A percentile compares a stretch with the other conserved stretches of the same genome.
Evolutionary conservation across 2,113 vertebrate species (phyloP).

Genomic region (Paralichthys olivaceus): DNA sequence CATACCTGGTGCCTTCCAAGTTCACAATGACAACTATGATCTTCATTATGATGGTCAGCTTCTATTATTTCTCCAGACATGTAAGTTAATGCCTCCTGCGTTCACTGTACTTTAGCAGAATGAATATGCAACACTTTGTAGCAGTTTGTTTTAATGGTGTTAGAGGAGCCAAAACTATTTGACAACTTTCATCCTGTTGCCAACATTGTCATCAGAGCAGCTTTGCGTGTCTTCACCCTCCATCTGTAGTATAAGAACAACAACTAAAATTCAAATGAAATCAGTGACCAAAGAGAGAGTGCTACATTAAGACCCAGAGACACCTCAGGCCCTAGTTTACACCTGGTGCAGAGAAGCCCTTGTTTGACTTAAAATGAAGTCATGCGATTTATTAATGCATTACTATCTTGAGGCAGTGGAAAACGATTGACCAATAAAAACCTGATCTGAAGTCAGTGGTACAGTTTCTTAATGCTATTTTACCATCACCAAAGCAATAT

Average conservation of each 20-base stretch:
- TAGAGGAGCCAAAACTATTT: too few species aligned
- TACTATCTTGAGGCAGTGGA: neutral
- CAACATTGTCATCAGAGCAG: neutral
- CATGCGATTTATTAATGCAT: neutral
- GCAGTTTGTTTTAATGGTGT: neutral
- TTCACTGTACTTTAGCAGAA: neutral
- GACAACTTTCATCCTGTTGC: neutral
- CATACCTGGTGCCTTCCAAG: constrained; percentile 88
- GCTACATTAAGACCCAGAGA: neutral
- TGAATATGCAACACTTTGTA: neutral
- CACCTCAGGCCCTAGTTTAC: neutral
- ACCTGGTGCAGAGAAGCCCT: neutral
- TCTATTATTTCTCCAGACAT: constrained; percentile 96
- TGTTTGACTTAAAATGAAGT: neutral
- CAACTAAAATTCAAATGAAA: too few species aligned
- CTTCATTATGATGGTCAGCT: constrained; percentile 94
- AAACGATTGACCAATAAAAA: neutral
- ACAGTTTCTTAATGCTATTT: neutral
- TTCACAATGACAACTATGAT: constrained; percentile 93
- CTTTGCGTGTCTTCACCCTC: neutral
- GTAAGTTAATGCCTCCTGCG: constrained; percentile 80
- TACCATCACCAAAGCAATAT: neutral
- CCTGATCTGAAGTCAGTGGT: neutral
- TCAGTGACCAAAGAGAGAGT: neutral
- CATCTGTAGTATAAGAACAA: too few species aligned